A percentile compares a stretch with the other conserved stretches of the same genome.
Conservation (phyloP, 1,140 invertebrate species). For the Hypsibius dujardini region DNA sequence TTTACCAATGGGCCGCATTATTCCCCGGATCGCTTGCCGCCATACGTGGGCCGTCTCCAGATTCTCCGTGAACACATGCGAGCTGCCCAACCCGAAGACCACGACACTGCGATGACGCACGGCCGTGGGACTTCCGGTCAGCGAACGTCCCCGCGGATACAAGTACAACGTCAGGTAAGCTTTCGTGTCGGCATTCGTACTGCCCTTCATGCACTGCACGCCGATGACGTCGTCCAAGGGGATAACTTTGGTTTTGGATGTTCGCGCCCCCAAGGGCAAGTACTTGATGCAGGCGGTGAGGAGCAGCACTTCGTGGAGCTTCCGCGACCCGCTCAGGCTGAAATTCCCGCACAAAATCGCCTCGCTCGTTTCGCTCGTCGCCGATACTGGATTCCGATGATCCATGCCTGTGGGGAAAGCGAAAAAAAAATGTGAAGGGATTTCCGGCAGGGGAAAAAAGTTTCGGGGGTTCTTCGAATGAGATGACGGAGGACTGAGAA, state of each 20-base stretch:
- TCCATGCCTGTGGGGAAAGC: too few species aligned
- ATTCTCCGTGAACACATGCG: neutral
- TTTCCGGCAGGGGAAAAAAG: too few species aligned
- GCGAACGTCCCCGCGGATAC: neutral
- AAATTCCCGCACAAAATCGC: too few species aligned
- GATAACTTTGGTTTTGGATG: neutral
- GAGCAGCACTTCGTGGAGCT: neutral
- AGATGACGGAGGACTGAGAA: too few species aligned
- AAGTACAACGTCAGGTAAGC: neutral
- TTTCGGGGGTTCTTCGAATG: too few species aligned
- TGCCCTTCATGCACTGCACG: constrained; percentile 5
- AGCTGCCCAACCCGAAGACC: neutral
- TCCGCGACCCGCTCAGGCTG: neutral
- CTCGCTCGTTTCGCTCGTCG: too few species aligned
- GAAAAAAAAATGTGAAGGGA: too few species aligned
- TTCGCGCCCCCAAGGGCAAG: neutral
- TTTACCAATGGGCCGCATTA: neutral
- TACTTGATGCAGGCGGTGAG: neutral
- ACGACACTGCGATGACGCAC: neutral
- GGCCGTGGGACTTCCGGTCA: neutral
- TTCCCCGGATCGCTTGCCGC: neutral
- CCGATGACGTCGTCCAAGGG: neutral
- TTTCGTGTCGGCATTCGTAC: neutral
- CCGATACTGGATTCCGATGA: too few species aligned
- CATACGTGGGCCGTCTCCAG: neutral